These are phyloP conservation scores for Saccopteryx bilineata DNA, from an alignment of 2,113 vertebrate species.

Conservation along the genomic window DNA sequence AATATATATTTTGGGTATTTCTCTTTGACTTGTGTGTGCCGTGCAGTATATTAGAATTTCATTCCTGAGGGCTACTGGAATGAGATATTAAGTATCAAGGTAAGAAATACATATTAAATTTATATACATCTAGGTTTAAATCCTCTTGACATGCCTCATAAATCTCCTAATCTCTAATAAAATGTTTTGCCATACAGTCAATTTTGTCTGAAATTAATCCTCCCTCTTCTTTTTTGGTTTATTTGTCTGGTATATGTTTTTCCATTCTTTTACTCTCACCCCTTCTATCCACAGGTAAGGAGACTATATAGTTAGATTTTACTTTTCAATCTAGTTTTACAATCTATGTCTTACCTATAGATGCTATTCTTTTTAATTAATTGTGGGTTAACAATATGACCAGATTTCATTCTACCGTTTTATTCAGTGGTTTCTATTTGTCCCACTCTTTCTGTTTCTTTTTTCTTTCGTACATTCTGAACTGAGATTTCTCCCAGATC, in stretches of 20 bases:
- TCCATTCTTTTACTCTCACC: not conserved
- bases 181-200: not conserved
- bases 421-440: not conserved
- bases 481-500: not conserved
- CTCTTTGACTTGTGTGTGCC: not conserved
- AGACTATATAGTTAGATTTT: not conserved
- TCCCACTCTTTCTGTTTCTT: not conserved
- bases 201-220: not conserved
- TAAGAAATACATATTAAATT: not conserved
- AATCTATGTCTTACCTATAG: not conserved
- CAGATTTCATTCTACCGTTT: not conserved
- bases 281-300: not conserved
- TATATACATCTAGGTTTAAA: not conserved
- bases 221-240: not conserved
- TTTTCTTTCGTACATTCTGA: not conserved
- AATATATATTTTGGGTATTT: not conserved
- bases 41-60: not conserved
- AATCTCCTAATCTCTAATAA: not conserved
- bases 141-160: not conserved
- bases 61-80: not conserved
- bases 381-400: not conserved
- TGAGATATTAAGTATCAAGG: not conserved
- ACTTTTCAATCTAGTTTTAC: slow-evolving; percentile 18
- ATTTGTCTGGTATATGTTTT: not conserved
- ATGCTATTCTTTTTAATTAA: not conserved